Base-by-base conservation (phyloP, 2,888 invertebrate genomes). In the Drosophila koepferae region DNA sequence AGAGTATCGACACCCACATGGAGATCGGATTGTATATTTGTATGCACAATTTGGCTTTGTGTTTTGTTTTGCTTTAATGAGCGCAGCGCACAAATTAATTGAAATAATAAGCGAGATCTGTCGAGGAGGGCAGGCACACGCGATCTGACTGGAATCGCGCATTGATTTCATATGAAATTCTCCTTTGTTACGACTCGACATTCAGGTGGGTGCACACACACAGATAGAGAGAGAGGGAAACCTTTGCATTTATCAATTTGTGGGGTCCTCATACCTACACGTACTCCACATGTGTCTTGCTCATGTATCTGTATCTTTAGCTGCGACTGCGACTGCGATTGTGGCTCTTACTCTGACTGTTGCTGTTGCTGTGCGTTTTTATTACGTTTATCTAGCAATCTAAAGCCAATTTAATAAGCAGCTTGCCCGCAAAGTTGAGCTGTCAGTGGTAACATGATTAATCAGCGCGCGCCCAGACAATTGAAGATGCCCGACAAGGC, bases 401-500 rank as follows among this genome's bases (percentile, higher is more conserved):
- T 86, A 81, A 88, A 86, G 85, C 85, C 88, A 86, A 86, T 86
- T 86, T 86, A 86, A 86, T 86, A 86, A 86, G 85, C 85, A 83
- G 87, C 83, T 80, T 85, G 83, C 74, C 70, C 75, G 81, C 88
- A 83, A 86, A 86, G 86, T 86, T 89, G 83, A 89, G 86, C 86
- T 86, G 86, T 86, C 86, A 86, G 86, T 89, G 83, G 82, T 81
- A 88, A 82, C 73, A 89, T 86, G 86, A 86, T 86, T 86, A 86
- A 86, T 86, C 86, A 89, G 86, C 86, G 72, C 28, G 48, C 43
- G 64, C 69, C 69, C 65, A 78, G 43, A 74, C 86, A 89, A 89
- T 86, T 82, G 85, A 86, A 86, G 87, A 86, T 75, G 73, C 72
- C 64, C 60, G 59, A 62, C 59, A 70, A n/a, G 38, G 36, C 55